phyloP scores from a whole-genome alignment of 2,113 vertebrate species.

The Oryctolagus cuniculus region mOryCun1.1 NC_091432.1:143134501-143135000 shows the following conservation, averaged over 20 bases:
- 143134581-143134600: too few species aligned
- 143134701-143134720: too few species aligned
- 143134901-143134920: background rate
- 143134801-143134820: background rate
- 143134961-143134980: background rate
- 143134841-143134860: background rate
- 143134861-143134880: background rate
- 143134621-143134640: too few species aligned
- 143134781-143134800: background rate
- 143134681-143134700: background rate
- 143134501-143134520: too few species aligned
- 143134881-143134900: background rate
- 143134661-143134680: background rate
- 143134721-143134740: background rate
- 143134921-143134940: background rate
- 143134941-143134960: slow-evolving; percentile 65
- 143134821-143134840: background rate
- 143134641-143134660: too few species aligned
- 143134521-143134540: too few species aligned
- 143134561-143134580: too few species aligned
- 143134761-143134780: background rate
- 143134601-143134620: too few species aligned
- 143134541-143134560: too few species aligned
- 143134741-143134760: background rate
- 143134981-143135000: background rate